Conservation (phyloP, 2,113 vertebrate genomes). For the Herpailurus yagouaroundi region DNA sequence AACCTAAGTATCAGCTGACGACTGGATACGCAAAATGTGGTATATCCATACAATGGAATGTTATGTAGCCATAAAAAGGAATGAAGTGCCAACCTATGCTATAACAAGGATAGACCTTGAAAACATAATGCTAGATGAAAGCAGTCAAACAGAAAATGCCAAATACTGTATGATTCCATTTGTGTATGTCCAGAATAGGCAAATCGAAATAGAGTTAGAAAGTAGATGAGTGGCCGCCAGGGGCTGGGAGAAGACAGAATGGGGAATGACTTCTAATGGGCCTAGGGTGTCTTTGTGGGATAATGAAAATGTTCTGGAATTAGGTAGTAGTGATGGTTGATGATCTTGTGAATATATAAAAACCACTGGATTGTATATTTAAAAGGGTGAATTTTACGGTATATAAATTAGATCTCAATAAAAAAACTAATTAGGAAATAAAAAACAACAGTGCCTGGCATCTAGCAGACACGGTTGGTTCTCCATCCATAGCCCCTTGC, state of each 20-base stretch:
- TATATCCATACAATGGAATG: neutral
- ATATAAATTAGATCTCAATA: neutral
- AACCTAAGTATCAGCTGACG: neutral
- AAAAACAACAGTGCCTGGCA: neutral
- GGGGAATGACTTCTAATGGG: neutral
- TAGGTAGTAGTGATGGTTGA: neutral
- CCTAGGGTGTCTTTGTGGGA: neutral
- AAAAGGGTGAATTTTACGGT: neutral
- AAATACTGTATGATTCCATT: neutral
- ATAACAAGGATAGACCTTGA: neutral
- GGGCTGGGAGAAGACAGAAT: neutral
- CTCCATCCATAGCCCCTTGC: neutral
- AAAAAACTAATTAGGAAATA: conserved; percentile 13
- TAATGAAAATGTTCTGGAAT: conserved; percentile 26
- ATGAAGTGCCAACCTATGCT: neutral
- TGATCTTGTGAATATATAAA: conserved; percentile 3
- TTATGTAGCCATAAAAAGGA: neutral
- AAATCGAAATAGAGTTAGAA: neutral
- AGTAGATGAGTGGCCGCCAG: neutral
- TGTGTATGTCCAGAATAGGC: neutral
- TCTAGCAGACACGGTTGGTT: neutral
- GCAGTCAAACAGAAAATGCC: neutral
- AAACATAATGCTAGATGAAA: neutral
- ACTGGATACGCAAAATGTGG: neutral
- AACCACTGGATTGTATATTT: neutral